Base-by-base conservation (phyloP, 2,888 invertebrate genomes). In the Sclerodermus sp. region DNA sequence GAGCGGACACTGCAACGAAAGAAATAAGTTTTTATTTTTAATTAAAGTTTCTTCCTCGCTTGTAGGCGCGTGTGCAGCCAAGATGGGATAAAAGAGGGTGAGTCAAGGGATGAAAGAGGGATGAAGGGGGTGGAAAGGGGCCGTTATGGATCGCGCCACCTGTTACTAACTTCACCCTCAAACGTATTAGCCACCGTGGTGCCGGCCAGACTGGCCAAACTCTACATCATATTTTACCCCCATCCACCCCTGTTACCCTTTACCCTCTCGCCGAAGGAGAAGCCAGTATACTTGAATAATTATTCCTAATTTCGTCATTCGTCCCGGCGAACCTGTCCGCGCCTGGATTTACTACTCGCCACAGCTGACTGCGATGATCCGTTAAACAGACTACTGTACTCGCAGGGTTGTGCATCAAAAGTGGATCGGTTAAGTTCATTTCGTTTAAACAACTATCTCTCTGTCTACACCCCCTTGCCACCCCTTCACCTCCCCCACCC, bases 1-100 rank as follows among this genome's bases (percentile, higher is more conserved):
- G 90, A 61, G 87, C 85, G 31, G 91, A 90, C 68, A 87, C 91
- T 91, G 79, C 50, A 79, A 78, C 61, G 64, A 53, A 57, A 62
- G 60, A 62, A 67, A 68, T 51, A 67, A 68, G 57, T 71, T 71
- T 66, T 68, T 67, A 64, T 69, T 70, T 71, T 69, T 67, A 70
- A 70, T 70, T 69, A 69, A 65, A 70, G 53, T 68, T 71, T 60
- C 55, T 49, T 49, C 42, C 18, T 18, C 23, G 42, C 31, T 42
- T 8, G n/a, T 34, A 42, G 53, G 47, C 50, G 47, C 50, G 56
- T 53, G 49, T 49, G 52, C 48, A 42, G 45, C 43, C 29, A 41
- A 47, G 51, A 51, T 37, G 47, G 47, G 51, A 38, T 16, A 43
- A 17, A 10, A 39, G 23, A n/a, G 43, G 18, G 3, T 23, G 4